These are phyloP conservation scores for Volucella bombylans DNA, from an alignment of 2,888 invertebrate species.

Conservation along the genomic window DNA sequence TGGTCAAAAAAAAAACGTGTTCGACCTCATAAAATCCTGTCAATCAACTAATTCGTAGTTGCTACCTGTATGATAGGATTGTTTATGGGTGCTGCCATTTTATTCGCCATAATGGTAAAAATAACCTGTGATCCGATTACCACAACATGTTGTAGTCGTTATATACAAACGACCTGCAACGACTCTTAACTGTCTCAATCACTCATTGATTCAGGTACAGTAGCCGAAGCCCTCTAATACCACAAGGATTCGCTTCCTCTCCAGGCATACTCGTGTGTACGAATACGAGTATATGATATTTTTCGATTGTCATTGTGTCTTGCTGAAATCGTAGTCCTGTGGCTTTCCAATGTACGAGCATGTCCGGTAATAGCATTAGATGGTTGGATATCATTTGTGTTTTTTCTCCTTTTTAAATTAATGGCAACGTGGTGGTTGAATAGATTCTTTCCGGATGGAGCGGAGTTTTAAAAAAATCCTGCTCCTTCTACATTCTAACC, in stretches of 20 bases:
- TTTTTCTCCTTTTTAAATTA: slow-evolving; percentile 18
- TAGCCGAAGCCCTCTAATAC: neutral
- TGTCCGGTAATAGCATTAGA: slow-evolving; percentile 33
- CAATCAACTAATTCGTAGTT: slow-evolving; percentile 30
- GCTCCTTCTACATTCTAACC: neutral
- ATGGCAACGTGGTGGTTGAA: slow-evolving; percentile 28
- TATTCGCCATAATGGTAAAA: slow-evolving; percentile 15
- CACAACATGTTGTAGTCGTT: slow-evolving; percentile 29
- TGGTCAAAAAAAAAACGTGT: too few relatives aligned
- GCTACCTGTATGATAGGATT: slow-evolving; percentile 3
- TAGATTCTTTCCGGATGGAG: slow-evolving; percentile 4
- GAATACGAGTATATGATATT: neutral
- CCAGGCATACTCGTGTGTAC: neutral
- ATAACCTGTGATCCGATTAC: slow-evolving; percentile 58
- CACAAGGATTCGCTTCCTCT: neutral
- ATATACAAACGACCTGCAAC: neutral
- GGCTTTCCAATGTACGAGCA: neutral
- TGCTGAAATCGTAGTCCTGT: slow-evolving; percentile 40
- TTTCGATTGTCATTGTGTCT: slow-evolving; percentile 24
- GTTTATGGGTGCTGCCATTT: slow-evolving; percentile 15
- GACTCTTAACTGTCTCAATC: slow-evolving; percentile 36
- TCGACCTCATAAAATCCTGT: slow-evolving; percentile 8
- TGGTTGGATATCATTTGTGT: neutral
- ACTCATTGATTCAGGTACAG: neutral
- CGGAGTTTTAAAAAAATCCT: neutral